Conservation (phyloP, 2,888 invertebrate species). For the Punctoribates punctum region DNA sequence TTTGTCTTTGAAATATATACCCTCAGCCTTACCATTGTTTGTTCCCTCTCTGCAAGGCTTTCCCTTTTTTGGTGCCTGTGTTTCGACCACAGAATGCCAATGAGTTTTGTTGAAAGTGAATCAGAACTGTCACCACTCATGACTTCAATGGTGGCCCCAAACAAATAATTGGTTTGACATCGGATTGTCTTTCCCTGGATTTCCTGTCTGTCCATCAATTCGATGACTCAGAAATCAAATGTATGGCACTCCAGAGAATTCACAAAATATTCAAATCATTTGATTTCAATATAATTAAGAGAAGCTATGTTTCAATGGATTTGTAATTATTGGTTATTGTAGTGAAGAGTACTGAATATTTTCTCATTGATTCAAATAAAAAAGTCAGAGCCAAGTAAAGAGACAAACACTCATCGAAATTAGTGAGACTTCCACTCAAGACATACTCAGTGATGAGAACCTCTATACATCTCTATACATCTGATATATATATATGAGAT, state of each 20-base stretch:
- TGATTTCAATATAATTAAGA: no score
- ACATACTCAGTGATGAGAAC: background rate
- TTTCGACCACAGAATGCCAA: slow-evolving; percentile 14
- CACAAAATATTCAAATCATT: no score
- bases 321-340: no score
- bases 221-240: background rate
- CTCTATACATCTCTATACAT: no score
- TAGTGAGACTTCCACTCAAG: background rate
- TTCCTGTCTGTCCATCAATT: slow-evolving; percentile 7
- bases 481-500: no score
- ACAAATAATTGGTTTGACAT: background rate
- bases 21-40: background rate
- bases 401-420: background rate
- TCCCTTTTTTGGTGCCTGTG: background rate
- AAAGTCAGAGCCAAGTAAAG: background rate
- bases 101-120: slow-evolving; percentile 11
- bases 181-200: background rate
- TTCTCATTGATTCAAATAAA: background rate
- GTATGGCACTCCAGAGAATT: no score
- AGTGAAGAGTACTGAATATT: no score
- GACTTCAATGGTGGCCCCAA: background rate
- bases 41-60: background rate
- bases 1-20: background rate
- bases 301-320: no score
- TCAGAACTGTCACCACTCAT: background rate